Conservation (phyloP, 2,797 vertebrate genomes). For the Acanthiza pusilla region DNA sequence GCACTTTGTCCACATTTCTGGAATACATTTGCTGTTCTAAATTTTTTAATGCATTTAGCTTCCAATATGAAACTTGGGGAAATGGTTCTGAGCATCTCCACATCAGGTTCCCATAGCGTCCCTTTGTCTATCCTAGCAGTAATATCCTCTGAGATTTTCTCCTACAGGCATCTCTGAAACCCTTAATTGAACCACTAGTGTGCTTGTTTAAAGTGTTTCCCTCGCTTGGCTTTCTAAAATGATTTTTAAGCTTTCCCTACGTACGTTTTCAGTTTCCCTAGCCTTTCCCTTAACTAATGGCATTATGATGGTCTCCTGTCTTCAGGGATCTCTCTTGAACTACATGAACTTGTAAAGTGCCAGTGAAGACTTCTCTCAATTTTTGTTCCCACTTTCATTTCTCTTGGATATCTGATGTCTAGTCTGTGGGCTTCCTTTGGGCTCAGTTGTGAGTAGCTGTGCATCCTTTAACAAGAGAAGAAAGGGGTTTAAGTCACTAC, state of each 20-base stretch:
- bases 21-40: not conserved
- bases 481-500: not conserved
- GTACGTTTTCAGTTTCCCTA: not conserved
- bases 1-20: not conserved
- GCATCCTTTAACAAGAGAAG: not conserved
- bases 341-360: not conserved
- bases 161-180: constrained; percentile 5
- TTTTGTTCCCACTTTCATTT: not conserved
- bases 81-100: not conserved
- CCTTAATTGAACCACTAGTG: constrained; percentile 15
- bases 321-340: not conserved
- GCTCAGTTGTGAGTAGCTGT: not conserved
- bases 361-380: not conserved
- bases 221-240: not conserved
- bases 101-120: not conserved
- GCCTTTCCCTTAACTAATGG: not conserved
- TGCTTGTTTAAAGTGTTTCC: constrained; percentile 30
- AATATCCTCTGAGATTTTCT: constrained; percentile 26
- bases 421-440: not conserved
- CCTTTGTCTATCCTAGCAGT: not conserved
- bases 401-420: not conserved
- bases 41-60: not conserved
- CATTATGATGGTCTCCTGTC: constrained; percentile 5
- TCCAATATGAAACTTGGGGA: not conserved
- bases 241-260: constrained; percentile 8